These are phyloP conservation scores for Crypturellus undulatus DNA, from an alignment of 2,113 vertebrate genomes.

Conservation along the genomic window DNA sequence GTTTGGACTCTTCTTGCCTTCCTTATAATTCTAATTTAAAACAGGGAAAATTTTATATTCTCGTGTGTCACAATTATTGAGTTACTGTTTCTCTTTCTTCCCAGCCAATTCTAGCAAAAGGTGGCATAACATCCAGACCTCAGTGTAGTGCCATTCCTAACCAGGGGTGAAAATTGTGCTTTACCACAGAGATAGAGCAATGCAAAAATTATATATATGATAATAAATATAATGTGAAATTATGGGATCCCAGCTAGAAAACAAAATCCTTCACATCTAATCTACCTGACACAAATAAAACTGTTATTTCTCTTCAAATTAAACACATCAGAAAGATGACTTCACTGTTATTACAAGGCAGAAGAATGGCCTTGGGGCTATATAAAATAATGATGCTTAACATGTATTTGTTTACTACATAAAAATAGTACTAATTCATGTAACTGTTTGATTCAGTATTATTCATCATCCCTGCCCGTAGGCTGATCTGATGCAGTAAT, in stretches of 20 bases:
- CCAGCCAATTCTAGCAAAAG: background rate
- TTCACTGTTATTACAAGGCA: background rate
- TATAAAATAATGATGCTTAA: background rate
- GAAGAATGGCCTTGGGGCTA: background rate
- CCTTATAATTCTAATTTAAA: background rate
- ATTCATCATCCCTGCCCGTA: background rate
- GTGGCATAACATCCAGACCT: background rate
- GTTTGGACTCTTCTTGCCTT: background rate
- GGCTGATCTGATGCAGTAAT: background rate
- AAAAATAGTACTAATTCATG: background rate
- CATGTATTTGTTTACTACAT: background rate
- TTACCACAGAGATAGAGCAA: background rate
- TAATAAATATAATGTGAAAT: background rate
- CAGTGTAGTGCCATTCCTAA: background rate
- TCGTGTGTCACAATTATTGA: fast-evolving
- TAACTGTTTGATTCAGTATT: background rate
- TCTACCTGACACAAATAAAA: background rate
- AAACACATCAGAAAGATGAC: background rate
- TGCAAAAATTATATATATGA: background rate
- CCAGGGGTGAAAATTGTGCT: background rate
- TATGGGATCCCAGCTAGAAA: background rate
- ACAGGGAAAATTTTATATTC: background rate
- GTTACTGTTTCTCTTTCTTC: background rate
- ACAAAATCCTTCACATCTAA: background rate
- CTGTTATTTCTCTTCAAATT: background rate